Percentiles rank a stretch among this genome's conserved stretches.
Conservation (phyloP, 1,140 invertebrate species). For the Atta cephalotes region DNA sequence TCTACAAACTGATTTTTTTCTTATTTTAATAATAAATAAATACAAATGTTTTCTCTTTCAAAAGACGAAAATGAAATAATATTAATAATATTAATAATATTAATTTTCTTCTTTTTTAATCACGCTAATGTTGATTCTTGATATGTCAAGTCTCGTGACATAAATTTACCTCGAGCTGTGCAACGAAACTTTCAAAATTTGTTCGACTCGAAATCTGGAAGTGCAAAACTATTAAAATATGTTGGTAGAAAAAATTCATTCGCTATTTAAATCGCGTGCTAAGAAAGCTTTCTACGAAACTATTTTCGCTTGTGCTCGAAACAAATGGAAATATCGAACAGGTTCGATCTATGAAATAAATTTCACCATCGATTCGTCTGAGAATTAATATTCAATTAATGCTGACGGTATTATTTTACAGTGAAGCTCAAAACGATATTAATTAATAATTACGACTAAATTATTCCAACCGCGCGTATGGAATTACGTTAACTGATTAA, state of each 20-base stretch:
- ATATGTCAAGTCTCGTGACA: background rate
- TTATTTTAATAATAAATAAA: background rate
- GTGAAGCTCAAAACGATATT: background rate
- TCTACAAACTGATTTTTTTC: background rate
- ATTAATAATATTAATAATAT: constrained; percentile 13
- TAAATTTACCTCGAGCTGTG: background rate
- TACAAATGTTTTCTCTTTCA: background rate
- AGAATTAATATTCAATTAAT: constrained; percentile 21
- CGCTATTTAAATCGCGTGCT: background rate
- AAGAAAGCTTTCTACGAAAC: background rate
- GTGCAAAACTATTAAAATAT: too few relatives aligned
- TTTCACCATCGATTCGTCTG: constrained; percentile 6
- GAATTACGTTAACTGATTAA: background rate
- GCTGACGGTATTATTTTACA: background rate
- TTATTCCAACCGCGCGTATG: background rate
- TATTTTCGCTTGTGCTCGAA: background rate
- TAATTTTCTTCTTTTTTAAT: background rate
- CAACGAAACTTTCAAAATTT: background rate
- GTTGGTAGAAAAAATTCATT: background rate
- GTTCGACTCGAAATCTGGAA: background rate
- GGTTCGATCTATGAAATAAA: background rate
- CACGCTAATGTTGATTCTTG: background rate
- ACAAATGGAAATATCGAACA: constrained; percentile 3
- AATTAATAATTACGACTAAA: constrained; percentile 4
- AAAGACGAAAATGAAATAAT: background rate